These are phyloP conservation scores for Papilio dardanus DNA, from an alignment of 1,140 invertebrate species.

Conservation along the genomic window DNA sequence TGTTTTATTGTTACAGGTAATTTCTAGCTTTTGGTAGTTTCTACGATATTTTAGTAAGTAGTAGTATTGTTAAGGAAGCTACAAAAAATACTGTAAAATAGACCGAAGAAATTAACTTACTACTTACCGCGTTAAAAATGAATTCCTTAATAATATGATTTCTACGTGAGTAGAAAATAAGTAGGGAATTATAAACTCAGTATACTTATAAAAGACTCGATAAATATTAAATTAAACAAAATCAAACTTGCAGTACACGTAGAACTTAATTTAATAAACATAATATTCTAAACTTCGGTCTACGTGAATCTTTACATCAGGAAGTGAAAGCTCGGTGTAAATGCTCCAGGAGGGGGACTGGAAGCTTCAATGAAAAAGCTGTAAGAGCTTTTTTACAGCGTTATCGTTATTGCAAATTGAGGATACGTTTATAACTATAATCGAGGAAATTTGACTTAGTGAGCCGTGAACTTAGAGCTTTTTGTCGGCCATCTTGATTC, in stretches of 20 bases:
- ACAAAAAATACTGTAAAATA: too few species aligned
- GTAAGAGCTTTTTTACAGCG: conserved; percentile 9
- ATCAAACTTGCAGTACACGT: too few species aligned
- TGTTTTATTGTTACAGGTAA: conserved; percentile 27
- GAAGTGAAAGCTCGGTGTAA: neutral
- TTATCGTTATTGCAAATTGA: conserved; percentile 34
- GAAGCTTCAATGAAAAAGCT: conserved; percentile 17
- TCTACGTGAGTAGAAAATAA: too few species aligned
- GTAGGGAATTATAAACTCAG: too few species aligned
- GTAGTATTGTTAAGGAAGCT: neutral
- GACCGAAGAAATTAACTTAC: too few species aligned
- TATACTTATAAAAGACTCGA: too few species aligned
- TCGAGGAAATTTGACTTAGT: conserved; percentile 25
- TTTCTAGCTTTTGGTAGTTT: neutral
- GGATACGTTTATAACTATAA: conserved; percentile 29
- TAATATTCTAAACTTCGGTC: conserved; percentile 1
- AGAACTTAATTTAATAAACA: too few species aligned
- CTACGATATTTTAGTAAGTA: neutral
- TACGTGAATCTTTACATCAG: neutral
- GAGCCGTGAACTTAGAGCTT: conserved; percentile 27
- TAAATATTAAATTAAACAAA: too few species aligned
- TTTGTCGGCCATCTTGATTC: conserved; percentile 1
- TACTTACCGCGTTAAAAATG: too few species aligned
- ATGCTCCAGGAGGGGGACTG: neutral
- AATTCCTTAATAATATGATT: too few species aligned